Percentiles rank a stretch among this genome's conserved stretches.
These are phyloP conservation scores for Alectoris magna DNA, from an alignment of 2,797 vertebrate species.

Conservation along the genomic window DNA sequence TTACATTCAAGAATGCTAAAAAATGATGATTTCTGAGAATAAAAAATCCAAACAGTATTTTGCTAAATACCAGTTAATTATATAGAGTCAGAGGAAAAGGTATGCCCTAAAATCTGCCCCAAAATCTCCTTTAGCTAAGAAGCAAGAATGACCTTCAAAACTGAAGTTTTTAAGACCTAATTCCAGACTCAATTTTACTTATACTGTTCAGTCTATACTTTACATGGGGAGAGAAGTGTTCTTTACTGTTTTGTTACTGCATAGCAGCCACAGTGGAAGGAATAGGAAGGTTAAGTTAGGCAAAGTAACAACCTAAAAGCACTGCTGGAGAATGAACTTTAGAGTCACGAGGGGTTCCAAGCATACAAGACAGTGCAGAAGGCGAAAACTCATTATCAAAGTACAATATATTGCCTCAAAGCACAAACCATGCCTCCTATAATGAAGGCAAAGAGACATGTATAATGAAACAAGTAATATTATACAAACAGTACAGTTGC, in stretches of 20 bases:
- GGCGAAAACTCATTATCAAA: constrained; percentile 9
- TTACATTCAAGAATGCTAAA: background rate
- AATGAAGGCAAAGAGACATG: background rate
- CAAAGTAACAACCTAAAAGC: constrained; percentile 12
- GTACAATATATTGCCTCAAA: background rate
- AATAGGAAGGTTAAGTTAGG: background rate
- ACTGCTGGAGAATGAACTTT: background rate
- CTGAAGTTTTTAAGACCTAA: background rate
- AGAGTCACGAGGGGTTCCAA: background rate
- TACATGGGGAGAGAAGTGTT: background rate
- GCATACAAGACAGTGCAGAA: background rate
- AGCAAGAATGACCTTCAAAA: background rate
- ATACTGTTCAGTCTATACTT: background rate
- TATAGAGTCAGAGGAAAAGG: background rate
- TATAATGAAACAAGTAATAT: background rate
- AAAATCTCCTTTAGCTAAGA: background rate
- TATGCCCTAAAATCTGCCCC: background rate
- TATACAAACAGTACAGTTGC: background rate
- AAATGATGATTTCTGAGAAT: background rate
- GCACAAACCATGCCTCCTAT: rapidly evolving
- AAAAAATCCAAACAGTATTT: background rate
- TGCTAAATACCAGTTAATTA: background rate
- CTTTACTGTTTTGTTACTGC: constrained; percentile 2
- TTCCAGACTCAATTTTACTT: constrained; percentile 11
- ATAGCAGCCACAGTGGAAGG: background rate